Evolutionary conservation across 2,888 invertebrate species (phyloP).

Genomic region (Drosophila glabriapex): DNA sequence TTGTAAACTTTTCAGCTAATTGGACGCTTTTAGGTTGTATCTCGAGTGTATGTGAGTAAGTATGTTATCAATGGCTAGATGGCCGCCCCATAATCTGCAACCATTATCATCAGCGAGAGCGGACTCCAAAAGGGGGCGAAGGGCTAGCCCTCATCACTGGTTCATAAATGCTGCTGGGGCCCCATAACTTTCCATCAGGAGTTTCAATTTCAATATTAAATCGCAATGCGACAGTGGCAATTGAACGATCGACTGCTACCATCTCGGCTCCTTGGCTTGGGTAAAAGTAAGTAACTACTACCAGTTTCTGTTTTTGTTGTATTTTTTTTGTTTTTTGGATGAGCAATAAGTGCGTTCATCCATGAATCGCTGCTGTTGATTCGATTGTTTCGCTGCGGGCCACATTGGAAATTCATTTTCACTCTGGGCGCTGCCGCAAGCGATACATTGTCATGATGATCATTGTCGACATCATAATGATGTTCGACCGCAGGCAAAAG

Average conservation of each 20-base stretch:
- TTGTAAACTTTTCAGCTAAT: constrained; percentile 36
- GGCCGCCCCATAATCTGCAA: constrained; percentile 72
- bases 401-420: constrained; percentile 76
- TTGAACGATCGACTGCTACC: constrained; percentile 19
- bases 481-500: constrained; percentile 79
- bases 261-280: constrained; percentile 25
- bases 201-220: constrained; percentile 76
- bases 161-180: constrained; percentile 49
- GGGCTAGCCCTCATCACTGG: constrained; percentile 14
- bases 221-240: constrained; percentile 59
- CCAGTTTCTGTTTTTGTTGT: constrained; percentile 29
- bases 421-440: constrained; percentile 73
- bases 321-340: constrained; percentile 28
- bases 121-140: constrained; percentile 1
- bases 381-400: constrained; percentile 48
- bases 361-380: constrained; percentile 11
- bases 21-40: constrained; percentile 37
- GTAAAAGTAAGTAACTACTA: constrained; percentile 64
- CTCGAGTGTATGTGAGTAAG: constrained; percentile 31
- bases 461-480: constrained; percentile 44
- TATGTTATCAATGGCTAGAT: constrained; percentile 74
- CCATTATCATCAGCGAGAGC: constrained; percentile 63
- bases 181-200: constrained; percentile 74
- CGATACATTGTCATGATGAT: constrained; percentile 37
- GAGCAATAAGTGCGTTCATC: constrained; percentile 40